Evolutionary conservation across 2,888 invertebrate species (phyloP).

Genomic region (Rhimphoctona megacephalus): DNA sequence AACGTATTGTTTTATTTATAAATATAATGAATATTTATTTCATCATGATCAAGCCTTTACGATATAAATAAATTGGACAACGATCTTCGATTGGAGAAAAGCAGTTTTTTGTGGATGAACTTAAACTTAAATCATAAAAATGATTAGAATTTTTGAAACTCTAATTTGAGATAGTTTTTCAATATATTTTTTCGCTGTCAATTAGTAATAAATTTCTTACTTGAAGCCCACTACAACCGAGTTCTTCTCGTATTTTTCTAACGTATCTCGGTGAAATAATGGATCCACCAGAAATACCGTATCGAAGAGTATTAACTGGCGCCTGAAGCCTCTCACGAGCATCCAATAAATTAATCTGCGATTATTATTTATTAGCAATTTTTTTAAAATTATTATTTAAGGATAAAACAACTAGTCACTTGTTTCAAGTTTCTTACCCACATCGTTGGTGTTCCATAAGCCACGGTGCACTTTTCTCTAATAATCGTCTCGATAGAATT

Average conservation of each 20-base stretch:
- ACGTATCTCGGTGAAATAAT: slow-evolving; percentile 89
- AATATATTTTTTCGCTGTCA: too few species aligned
- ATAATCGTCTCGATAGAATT: slow-evolving; percentile 88
- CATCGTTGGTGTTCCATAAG: slow-evolving; percentile 95
- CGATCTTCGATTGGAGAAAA: too few species aligned
- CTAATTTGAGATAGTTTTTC: too few species aligned
- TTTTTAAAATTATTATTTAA: background rate
- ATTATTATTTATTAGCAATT: background rate
- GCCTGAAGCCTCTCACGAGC: slow-evolving; percentile 85
- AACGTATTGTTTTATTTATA: too few species aligned
- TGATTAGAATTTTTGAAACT: too few species aligned
- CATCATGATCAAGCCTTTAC: too few species aligned
- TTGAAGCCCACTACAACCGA: slow-evolving; percentile 86
- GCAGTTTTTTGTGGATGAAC: too few species aligned
- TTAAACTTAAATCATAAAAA: too few species aligned
- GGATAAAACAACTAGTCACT: background rate
- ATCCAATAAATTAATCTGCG: slow-evolving; percentile 89
- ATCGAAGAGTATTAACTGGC: slow-evolving; percentile 85
- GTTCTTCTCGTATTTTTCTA: slow-evolving; percentile 85
- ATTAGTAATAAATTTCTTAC: slow-evolving; percentile 78
- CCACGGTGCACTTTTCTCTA: slow-evolving; percentile 89
- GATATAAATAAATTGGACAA: too few species aligned
- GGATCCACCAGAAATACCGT: slow-evolving; percentile 91
- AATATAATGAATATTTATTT: too few species aligned
- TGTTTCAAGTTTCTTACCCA: slow-evolving; percentile 82